These are phyloP conservation scores for Peromyscus maniculatus DNA, from an alignment of 2,113 vertebrate genomes.

Conservation along the genomic window DNA sequence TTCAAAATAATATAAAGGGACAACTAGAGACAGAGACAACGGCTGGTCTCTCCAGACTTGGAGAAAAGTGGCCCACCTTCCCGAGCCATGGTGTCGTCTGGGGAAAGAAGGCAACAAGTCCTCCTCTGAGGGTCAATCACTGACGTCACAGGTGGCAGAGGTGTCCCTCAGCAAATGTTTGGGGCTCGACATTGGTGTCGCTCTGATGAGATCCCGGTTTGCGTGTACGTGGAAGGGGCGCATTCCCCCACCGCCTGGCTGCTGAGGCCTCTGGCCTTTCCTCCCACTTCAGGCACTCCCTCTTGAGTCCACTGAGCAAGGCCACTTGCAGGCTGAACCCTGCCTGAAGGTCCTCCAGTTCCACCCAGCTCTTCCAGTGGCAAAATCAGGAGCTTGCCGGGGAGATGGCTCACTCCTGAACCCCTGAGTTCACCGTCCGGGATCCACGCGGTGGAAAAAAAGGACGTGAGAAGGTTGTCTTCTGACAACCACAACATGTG, in stretches of 20 bases:
- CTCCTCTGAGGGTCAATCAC: neutral
- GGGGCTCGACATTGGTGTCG: fast-evolving
- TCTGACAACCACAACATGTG: neutral
- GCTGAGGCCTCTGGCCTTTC: neutral
- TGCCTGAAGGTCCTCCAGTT: neutral
- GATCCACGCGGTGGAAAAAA: neutral
- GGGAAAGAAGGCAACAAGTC: neutral
- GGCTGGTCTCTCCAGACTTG: neutral
- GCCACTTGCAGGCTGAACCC: neutral
- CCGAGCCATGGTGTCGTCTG: neutral
- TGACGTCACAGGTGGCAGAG: fast-evolving
- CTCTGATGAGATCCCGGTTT: fast-evolving
- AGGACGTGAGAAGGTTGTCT: neutral
- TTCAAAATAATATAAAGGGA: neutral
- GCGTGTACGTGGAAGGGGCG: fast-evolving
- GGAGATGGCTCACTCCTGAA: neutral
- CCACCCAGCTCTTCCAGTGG: neutral
- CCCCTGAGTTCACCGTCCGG: neutral
- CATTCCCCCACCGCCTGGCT: neutral
- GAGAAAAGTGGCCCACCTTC: neutral
- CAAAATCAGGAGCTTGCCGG: neutral
- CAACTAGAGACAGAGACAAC: neutral
- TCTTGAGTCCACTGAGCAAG: neutral
- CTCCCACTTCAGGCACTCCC: neutral
- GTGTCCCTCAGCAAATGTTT: fast-evolving